Evolutionary conservation across 2,888 invertebrate genomes (phyloP).

Genomic region (Doris montereyensis): DNA sequence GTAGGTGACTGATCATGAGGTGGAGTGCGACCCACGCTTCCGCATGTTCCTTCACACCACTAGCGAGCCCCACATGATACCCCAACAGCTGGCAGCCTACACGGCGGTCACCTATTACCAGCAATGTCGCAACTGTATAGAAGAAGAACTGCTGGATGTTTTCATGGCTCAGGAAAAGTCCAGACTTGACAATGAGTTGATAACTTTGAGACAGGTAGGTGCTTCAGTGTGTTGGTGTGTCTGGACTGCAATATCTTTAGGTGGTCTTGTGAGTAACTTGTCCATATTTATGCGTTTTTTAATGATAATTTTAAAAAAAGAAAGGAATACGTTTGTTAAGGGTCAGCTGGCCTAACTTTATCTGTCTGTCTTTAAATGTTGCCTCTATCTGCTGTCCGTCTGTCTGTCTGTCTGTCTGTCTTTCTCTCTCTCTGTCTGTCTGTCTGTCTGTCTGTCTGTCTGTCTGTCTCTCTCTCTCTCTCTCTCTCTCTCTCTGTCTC

Average conservation of each 20-base stretch:
- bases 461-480: too few relatives aligned
- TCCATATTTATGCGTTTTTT: neutral
- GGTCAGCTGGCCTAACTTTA: too few relatives aligned
- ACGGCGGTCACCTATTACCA: slow-evolving; percentile 69
- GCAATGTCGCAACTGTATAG: slow-evolving; percentile 61
- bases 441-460: too few relatives aligned
- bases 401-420: too few relatives aligned
- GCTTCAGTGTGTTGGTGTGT: neutral
- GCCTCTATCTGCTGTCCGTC: too few relatives aligned
- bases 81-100: slow-evolving; percentile 67
- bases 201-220: slow-evolving; percentile 65
- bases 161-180: slow-evolving; percentile 71
- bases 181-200: slow-evolving; percentile 70
- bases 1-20: slow-evolving; percentile 72
- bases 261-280: neutral
- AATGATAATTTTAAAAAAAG: neutral
- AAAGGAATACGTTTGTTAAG: neutral
- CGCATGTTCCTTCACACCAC: slow-evolving; percentile 72
- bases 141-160: slow-evolving; percentile 69
- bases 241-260: neutral
- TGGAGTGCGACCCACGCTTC: slow-evolving; percentile 72
- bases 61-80: slow-evolving; percentile 66
- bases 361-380: too few relatives aligned
- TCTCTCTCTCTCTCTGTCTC: too few relatives aligned
- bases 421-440: too few relatives aligned